Conservation (phyloP, 2,113 vertebrate species). For the Dendropsophus ebraccatus region DNA sequence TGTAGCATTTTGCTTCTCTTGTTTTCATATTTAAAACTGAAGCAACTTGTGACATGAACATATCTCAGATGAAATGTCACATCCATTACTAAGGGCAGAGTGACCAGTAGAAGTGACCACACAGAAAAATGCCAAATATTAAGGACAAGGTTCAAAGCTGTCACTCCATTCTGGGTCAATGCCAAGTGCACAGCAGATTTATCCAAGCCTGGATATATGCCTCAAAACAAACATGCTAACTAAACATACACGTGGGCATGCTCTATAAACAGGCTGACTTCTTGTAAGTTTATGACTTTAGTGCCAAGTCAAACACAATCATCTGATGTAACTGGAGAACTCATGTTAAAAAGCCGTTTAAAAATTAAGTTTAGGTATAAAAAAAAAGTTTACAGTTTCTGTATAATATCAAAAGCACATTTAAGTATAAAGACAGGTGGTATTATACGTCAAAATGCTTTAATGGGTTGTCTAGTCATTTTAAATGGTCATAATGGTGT, state of each 20-base stretch:
- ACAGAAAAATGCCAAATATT: constrained; percentile 31
- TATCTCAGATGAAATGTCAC: background rate
- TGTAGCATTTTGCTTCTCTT: background rate
- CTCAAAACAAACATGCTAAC: constrained; percentile 15
- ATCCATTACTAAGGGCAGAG: background rate
- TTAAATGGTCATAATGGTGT: no score
- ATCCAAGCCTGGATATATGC: background rate
- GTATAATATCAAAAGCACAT: no score
- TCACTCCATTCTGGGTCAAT: constrained; percentile 3
- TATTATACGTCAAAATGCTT: no score
- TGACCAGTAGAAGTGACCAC: constrained; percentile 13
- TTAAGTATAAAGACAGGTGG: no score
- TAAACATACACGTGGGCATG: constrained; percentile 33
- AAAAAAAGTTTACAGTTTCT: no score
- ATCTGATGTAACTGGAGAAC: background rate
- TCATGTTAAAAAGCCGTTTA: background rate
- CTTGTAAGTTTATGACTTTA: background rate
- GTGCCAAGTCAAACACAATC: constrained; percentile 21
- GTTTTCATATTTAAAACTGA: background rate
- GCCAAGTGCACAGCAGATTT: constrained; percentile 26
- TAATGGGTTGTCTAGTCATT: no score
- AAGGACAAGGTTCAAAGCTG: constrained; percentile 25
- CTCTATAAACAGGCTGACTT: background rate
- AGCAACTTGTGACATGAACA: background rate
- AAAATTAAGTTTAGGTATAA: background rate